These are phyloP conservation scores for Coreius guichenoti DNA, from an alignment of 2,797 vertebrate species.

Conservation along the genomic window DNA sequence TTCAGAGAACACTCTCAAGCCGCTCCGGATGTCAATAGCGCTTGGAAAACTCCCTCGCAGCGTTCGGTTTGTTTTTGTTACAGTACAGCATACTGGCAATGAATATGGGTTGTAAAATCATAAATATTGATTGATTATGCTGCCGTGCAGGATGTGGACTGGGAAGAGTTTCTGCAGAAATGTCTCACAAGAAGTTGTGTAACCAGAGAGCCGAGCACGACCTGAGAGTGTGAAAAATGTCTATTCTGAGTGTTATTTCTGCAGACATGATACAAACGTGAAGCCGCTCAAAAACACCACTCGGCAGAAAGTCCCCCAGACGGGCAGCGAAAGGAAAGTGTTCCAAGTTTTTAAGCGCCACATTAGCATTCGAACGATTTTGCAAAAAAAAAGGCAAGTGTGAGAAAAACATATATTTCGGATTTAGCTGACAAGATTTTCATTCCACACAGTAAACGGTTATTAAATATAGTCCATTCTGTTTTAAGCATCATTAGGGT, in stretches of 20 bases:
- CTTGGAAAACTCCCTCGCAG: background rate
- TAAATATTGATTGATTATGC: slow-evolving; percentile 7
- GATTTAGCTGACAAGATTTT: background rate
- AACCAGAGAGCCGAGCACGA: background rate
- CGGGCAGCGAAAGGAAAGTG: background rate
- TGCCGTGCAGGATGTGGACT: background rate
- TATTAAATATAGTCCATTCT: background rate
- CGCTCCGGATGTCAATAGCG: background rate
- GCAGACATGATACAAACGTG: slow-evolving; percentile 10
- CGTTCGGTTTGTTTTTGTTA: too few species aligned
- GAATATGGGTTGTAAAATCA: background rate
- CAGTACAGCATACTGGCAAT: background rate
- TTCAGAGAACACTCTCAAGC: background rate
- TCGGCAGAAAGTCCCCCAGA: slow-evolving; percentile 38
- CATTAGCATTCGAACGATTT: slow-evolving; percentile 30
- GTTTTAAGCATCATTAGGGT: background rate
- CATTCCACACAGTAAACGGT: background rate
- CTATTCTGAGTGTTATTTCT: slow-evolving; percentile 21
- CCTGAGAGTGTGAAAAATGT: slow-evolving; percentile 17
- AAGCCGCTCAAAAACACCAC: background rate
- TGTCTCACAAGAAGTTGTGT: background rate
- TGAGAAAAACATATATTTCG: background rate
- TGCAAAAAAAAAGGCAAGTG: slow-evolving; percentile 20
- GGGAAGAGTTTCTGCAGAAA: background rate
- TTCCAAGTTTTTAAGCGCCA: slow-evolving; percentile 21